Percentiles rank a stretch among this genome's conserved stretches.
Conservation (phyloP, 2,113 vertebrate species). For the Mystacornis crossleyi region DNA sequence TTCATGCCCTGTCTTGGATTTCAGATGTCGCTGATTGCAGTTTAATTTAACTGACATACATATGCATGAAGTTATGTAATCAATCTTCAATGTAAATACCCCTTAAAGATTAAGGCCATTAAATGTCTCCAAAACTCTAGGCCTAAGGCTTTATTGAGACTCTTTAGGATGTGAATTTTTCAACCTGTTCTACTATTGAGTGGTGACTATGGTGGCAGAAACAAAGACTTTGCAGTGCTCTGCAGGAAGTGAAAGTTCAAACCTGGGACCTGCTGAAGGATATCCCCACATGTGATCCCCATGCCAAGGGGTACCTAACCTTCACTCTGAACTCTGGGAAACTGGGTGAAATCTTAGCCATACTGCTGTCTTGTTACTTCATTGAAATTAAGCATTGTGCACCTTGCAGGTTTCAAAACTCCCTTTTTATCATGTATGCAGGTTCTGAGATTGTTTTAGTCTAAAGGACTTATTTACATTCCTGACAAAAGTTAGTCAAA, state of each 20-base stretch:
- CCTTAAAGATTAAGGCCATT: neutral
- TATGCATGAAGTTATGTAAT: accelerated
- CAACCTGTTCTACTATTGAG: neutral
- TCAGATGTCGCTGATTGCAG: neutral
- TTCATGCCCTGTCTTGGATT: neutral
- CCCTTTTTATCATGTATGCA: neutral
- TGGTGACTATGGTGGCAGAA: neutral
- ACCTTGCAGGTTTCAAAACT: neutral
- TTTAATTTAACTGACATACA: neutral
- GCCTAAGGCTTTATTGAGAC: neutral
- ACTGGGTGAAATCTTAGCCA: neutral
- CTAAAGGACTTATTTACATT: neutral
- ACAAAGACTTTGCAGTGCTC: neutral
- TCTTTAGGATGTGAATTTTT: neutral
- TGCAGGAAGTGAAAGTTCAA: neutral
- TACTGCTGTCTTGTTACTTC: accelerated
- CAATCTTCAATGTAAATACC: neutral
- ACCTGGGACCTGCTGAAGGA: neutral
- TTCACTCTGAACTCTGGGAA: neutral
- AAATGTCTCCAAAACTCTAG: neutral
- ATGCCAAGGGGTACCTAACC: accelerated
- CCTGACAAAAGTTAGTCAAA: neutral
- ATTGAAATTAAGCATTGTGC: neutral
- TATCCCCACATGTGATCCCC: neutral
- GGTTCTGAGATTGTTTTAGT: neutral